phyloP scores from a whole-genome alignment of 1,140 invertebrate genomes.

The Achatina immaculata region DNA sequence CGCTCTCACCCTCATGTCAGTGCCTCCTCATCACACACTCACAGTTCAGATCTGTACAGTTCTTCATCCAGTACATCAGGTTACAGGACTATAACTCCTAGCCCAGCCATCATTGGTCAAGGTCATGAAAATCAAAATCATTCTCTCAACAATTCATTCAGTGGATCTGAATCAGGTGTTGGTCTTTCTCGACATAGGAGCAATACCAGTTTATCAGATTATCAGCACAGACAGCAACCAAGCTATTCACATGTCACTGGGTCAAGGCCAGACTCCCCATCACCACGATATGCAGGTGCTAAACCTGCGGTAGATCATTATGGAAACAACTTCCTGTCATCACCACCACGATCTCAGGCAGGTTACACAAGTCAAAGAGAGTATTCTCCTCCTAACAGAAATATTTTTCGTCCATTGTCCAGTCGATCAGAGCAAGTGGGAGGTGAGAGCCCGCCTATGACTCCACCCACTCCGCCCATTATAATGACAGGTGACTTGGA shows the following conservation, averaged over 20 bases:
- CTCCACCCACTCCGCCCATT: conserved; percentile 34
- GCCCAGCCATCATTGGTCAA: not conserved
- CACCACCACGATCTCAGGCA: not conserved
- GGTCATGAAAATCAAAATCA: not conserved
- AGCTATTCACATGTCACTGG: not conserved
- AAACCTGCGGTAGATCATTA: not conserved
- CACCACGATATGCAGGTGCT: not conserved
- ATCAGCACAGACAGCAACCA: not conserved
- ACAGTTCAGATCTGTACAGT: not conserved
- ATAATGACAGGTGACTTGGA: conserved; percentile 39
- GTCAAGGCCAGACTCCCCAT: not conserved
- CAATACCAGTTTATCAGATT: conserved; percentile 9
- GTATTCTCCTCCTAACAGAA: not conserved
- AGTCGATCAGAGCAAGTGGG: conserved; percentile 22
- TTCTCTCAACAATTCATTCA: not conserved
- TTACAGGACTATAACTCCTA: not conserved
- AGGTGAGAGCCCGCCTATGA: conserved; percentile 28
- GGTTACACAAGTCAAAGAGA: not conserved
- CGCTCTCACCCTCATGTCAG: not conserved
- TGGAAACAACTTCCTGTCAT: not conserved
- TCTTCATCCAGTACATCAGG: not conserved
- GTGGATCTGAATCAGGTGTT: not conserved
- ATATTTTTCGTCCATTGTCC: conserved; percentile 17
- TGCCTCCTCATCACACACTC: not conserved
- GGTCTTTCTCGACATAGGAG: not conserved